phyloP scores from a whole-genome alignment of 2,888 invertebrate species.

The Chrysodeixis includens region DNA sequence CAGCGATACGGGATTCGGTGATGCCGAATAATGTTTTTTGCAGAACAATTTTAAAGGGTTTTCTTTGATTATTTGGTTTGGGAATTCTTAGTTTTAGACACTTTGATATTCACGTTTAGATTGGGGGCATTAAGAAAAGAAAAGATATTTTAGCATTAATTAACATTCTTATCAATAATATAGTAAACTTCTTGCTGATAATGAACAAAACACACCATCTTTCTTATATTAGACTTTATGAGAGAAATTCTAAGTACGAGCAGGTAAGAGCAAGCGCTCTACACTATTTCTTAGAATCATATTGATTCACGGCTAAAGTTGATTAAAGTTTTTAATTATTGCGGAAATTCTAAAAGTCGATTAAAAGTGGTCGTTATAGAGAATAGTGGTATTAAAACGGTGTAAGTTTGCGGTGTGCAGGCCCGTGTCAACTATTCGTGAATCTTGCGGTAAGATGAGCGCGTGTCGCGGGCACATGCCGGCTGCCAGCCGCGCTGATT shows the following conservation, averaged over 20 bases:
- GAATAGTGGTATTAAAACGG: constrained; percentile 33
- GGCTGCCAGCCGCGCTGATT: constrained; percentile 55
- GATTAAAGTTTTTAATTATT: constrained; percentile 39
- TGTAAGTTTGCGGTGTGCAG: constrained; percentile 53
- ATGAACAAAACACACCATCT: background rate
- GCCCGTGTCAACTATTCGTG: constrained; percentile 54
- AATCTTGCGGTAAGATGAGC: constrained; percentile 57
- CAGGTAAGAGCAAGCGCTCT: constrained; percentile 16
- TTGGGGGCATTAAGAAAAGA: no score
- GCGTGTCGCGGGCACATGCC: constrained; percentile 62
- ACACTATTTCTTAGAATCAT: constrained; percentile 7
- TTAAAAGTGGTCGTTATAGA: constrained; percentile 20
- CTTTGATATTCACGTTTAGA: no score
- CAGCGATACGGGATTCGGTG: constrained; percentile 18
- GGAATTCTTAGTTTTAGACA: background rate
- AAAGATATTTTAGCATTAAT: no score
- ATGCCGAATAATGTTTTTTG: constrained; percentile 12
- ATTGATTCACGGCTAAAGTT: constrained; percentile 36
- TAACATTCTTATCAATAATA: no score
- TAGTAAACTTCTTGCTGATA: background rate
- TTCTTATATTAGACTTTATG: constrained; percentile 22
- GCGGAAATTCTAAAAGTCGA: constrained; percentile 23
- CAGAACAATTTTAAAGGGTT: constrained; percentile 2
- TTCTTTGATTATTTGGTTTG: background rate
- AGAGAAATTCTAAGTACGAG: constrained; percentile 28